Base-by-base conservation (phyloP, 2,113 vertebrate species). In the Myotis davidii region DNA sequence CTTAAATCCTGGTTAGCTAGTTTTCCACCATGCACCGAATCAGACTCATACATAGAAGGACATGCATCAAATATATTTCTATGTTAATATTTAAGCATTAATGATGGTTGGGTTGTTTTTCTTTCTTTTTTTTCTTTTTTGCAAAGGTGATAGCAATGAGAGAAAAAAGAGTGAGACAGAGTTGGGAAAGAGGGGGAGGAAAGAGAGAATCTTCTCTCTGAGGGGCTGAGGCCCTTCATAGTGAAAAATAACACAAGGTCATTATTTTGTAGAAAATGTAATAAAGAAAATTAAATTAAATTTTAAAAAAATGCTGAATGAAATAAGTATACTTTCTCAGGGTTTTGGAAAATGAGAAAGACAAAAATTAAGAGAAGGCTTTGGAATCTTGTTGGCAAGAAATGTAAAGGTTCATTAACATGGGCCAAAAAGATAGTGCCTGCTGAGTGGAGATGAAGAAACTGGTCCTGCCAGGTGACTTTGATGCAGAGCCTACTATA, bases 1-100 rank as follows among this genome's bases (percentile, higher is more conserved):
- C 74, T 67, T 87, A 90, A 85, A 82, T 72, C 54, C 8, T 69
- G 88, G 61, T 81, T 73, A 81, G 79, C 84, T 87, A 87, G 25
- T 94, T 76, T 94, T 76, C 56, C 85, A 88, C 90, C 85, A 78
- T 48, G 37, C 37, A 85, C n/a, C 48, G 70, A 90, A 85, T 92
- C 70, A 85, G 39, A 90, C 3, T 14, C 34, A 74, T 48, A 70
- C 34, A 34, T 20, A 90, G 45, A 90, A 89, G 37, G 52, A 45
- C 37, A 85, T 72, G n/a, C 72, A 74, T 61, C 11, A 83, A 69
- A 85, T 39, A 65, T 74, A 95, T 94, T 87, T 79, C 92, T 34
- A 42, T 37, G 56, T 65, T 96, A 78, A 64, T 86, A 27, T 45
- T 70, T 16, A 81, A 72, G 64, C 45, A 94, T 32, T 39, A 59